A percentile compares a stretch with the other conserved stretches of the same genome.
Evolutionary conservation across 2,797 vertebrate genomes (phyloP).

Genomic region (Muraenolepis orangiensis): DNA sequence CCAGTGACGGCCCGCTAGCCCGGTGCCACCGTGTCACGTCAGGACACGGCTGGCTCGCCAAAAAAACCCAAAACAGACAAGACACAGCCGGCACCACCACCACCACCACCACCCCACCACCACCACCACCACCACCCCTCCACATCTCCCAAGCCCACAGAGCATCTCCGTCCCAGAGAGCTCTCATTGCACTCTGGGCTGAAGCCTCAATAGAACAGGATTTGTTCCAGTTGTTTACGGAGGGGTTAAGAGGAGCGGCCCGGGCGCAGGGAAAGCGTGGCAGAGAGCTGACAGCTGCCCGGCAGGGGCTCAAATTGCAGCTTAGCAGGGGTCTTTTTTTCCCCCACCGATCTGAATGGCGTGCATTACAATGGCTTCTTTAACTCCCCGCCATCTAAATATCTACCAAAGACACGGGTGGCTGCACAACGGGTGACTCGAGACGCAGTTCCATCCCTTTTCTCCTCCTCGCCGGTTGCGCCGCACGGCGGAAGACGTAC

Average conservation of each 20-base stretch:
- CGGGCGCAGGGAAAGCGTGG: conserved; percentile 65
- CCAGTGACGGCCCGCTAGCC: too few species aligned
- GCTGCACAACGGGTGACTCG: conserved; percentile 65
- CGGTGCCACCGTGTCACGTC: neutral
- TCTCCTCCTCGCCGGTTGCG: neutral
- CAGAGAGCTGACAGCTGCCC: conserved; percentile 79
- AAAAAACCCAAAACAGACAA: too few species aligned
- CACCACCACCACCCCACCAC: too few species aligned
- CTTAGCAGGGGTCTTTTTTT: conserved; percentile 69
- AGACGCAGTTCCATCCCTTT: conserved; percentile 54
- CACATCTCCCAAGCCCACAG: conserved; percentile 56
- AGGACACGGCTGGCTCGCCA: neutral
- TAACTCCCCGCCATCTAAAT: conserved; percentile 74
- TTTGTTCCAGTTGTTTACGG: conserved; percentile 81
- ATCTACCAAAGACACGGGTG: conserved; percentile 70
- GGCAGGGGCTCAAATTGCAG: conserved; percentile 74
- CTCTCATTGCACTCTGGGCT: conserved; percentile 68
- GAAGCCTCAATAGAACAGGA: conserved; percentile 77
- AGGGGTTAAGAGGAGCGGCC: conserved; percentile 71
- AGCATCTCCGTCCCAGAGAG: conserved; percentile 68
- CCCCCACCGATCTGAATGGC: conserved; percentile 65
- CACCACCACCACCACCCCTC: conserved; percentile 29
- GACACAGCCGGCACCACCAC: too few species aligned
- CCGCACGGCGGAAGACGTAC: neutral
- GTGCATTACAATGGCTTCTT: conserved; percentile 74